Evolutionary conservation across 2,113 vertebrate species (phyloP), one percentile per base, ranked within the genome.

Genomic region (Galemys pyrenaicus): DNA sequence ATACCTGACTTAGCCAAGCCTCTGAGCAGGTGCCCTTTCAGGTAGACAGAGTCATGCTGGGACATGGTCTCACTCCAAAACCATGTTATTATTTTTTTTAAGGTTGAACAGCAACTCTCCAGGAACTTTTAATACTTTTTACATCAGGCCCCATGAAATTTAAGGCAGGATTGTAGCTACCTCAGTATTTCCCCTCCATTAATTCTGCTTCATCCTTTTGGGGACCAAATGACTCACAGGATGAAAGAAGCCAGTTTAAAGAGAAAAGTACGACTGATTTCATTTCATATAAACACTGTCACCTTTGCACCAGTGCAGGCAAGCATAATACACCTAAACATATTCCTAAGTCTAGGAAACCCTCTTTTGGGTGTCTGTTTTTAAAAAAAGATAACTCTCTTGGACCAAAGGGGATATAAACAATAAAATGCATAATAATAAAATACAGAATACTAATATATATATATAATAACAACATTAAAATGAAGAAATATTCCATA

Each of bases 221-320:
- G 70, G 44, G 54, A 26, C 16, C 22, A 77, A 87, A 41, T 56
- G 32, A 64, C 39, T 96, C 51, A 56, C 49, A 93, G 32, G 74
- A 84, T 70, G 84, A 89, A 94, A 32, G n/a, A 77, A 92, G 11
- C 15, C 70, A 20, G 13, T 60, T 81, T 91, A 70, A 88, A 95
- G 35, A 28, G 84, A 95, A 89, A 89, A 5, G 54, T 87, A 56
- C 22, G 28, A 68, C 73, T 87, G 58, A 56, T 58, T 78, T 11
- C 39, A 32, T 11, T 24, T 49, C 75, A 83, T 26, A 79, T 70
- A 91, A 95, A 81, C 16, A 68, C n/a, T 44, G 1, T 67, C 5
- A 65, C 49, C n/a, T 75, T 79, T 26, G 39, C 20, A 64, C 20
- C 80, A 41, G 6, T 16, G 6, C 82, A 89, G 62, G 71, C 37